phyloP scores from a whole-genome alignment of 2,797 vertebrate genomes.

The Oreochromis grahami region DNA sequence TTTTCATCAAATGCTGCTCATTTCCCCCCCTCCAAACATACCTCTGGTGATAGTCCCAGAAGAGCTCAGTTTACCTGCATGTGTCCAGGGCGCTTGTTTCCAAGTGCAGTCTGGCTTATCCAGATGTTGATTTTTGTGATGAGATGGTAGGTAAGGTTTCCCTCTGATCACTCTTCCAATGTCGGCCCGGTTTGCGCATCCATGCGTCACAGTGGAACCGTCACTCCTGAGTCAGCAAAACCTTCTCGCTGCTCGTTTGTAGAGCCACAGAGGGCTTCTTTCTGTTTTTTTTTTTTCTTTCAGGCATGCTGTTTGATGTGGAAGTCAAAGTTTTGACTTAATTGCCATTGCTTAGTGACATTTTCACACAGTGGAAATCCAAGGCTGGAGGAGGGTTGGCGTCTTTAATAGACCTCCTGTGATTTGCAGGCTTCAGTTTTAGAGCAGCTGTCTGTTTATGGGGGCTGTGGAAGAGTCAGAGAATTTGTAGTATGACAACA shows the following conservation, averaged over 20 bases:
- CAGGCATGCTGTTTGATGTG: background rate
- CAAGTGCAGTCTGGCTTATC: background rate
- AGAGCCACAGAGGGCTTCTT: background rate
- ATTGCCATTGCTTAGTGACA: background rate
- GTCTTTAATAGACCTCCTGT: background rate
- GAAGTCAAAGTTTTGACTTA: background rate
- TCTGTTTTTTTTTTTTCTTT: background rate
- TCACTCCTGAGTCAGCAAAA: background rate
- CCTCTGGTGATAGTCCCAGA: background rate
- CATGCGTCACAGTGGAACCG: background rate
- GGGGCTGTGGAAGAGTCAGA: background rate
- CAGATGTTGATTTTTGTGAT: background rate
- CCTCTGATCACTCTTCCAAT: background rate
- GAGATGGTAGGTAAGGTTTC: background rate
- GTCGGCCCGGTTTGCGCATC: background rate
- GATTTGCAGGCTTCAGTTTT: background rate
- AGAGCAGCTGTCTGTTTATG: background rate
- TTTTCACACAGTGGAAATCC: background rate
- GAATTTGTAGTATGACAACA: background rate
- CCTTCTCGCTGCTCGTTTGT: background rate
- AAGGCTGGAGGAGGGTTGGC: background rate
- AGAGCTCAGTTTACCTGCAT: background rate
- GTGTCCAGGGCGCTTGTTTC: background rate
- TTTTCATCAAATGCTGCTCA: background rate
- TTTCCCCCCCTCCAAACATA: background rate